Conservation (phyloP, 2,113 vertebrate genomes). For the Heliornis fulica region DNA sequence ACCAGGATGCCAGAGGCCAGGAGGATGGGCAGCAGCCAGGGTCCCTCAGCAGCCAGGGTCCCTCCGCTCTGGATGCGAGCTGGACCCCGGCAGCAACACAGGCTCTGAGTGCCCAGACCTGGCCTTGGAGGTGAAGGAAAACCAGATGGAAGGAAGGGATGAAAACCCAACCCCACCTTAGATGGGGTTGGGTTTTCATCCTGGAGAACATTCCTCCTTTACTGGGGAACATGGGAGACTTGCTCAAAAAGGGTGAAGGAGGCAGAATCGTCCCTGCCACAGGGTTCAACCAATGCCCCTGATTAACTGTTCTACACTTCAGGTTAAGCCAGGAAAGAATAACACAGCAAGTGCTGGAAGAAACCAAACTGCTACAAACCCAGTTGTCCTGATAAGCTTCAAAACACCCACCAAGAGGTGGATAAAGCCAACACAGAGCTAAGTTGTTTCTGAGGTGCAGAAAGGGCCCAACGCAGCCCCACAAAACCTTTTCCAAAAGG, state of each 20-base stretch:
- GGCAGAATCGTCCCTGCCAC: not conserved
- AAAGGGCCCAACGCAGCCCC: rapidly evolving
- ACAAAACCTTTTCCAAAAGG: rapidly evolving
- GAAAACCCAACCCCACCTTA: not conserved
- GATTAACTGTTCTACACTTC: rapidly evolving
- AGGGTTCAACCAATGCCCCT: rapidly evolving
- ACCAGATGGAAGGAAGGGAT: rapidly evolving
- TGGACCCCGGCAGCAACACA: not conserved
- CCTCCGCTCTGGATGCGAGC: not conserved
- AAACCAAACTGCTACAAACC: not conserved
- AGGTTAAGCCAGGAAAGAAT: not conserved
- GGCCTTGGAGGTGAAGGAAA: rapidly evolving
- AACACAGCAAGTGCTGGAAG: not conserved
- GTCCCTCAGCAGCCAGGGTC: no score
- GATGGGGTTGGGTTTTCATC: no score
- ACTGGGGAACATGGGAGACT: not conserved
- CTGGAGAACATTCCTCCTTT: no score
- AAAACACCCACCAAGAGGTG: rapidly evolving
- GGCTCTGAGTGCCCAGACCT: rapidly evolving
- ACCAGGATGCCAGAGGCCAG: rapidly evolving
- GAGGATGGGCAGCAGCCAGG: not conserved
- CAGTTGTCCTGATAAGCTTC: not conserved
- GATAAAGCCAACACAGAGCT: rapidly evolving
- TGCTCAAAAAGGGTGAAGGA: rapidly evolving
- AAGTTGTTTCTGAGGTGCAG: rapidly evolving